Base-by-base conservation (phyloP, 2,888 invertebrate genomes). In the Synanthedon vespiformis region DNA sequence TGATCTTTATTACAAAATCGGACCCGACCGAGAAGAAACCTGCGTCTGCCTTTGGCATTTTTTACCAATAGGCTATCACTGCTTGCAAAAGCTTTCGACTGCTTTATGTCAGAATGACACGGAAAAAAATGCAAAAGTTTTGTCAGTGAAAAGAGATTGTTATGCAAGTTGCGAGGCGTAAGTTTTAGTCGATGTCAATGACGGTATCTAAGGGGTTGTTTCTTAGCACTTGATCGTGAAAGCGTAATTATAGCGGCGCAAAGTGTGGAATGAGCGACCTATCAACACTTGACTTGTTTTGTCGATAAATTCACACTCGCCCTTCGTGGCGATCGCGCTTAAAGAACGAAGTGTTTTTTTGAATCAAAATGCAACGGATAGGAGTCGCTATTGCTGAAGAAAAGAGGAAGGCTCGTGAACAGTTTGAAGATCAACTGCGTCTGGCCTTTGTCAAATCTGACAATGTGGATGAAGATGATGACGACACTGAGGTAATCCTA, bases 241-340 rank as follows among this genome's bases (percentile, higher is more conserved):
- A 16, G 5, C 5, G 2, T 34, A n/a, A 18, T 50, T 34, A 50
- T 27, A n/a, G 49, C 12, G 16, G 49, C 13, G 50, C 12, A 48
- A 48, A 14, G 22, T 56, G 52, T 51, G 51, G 53, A 47, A 52
- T 55, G 51, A 52, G 53, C 53, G 41, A 55, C 60, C 62, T 57
- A 63, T 60, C 62, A 70, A 71, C 72, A 70, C 68, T 72, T 71
- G 62, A 44, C 59, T 68, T 77, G 85, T 85, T 85, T 81, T 75
- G 73, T 85, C 85, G 72, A 85, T 85, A 85, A 55, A 63, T 76
- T 79, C 67, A 77, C 82, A 83, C 81, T 72, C 34, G 51, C 18
- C 22, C 18, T n/a, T 22, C 44, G 44, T 14, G 44, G 12, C 44
- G 2, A 44, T 14, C 10, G 14, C 13, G n/a, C 14, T 5, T 3